Percentiles rank a stretch among this genome's conserved stretches.
These are phyloP conservation scores for Aleiodes alternator DNA, from an alignment of 2,888 invertebrate genomes.

Conservation along the genomic window DNA sequence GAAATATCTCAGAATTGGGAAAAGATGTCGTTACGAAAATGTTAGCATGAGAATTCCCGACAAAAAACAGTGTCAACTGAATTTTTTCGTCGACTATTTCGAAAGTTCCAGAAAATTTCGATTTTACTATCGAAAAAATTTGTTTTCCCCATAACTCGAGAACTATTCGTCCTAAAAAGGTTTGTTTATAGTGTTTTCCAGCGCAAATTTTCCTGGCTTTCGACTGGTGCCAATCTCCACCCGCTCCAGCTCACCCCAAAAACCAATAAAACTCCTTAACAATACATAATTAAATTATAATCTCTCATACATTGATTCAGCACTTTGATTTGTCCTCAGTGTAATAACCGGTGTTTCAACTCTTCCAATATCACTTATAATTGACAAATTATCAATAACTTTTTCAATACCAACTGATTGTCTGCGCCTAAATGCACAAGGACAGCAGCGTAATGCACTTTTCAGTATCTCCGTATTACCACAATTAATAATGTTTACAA, in stretches of 20 bases:
- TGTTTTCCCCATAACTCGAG: no score
- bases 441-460: conserved; percentile 68
- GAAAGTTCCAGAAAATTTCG: no score
- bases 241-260: background rate
- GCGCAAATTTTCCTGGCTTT: no score
- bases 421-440: conserved; percentile 70
- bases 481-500: conserved; percentile 48
- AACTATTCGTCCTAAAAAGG: no score
- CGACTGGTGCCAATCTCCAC: no score
- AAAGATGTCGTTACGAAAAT: no score
- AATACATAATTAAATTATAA: background rate
- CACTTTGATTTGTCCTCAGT: conserved; percentile 62
- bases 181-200: no score
- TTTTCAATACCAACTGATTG: conserved; percentile 65
- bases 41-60: no score
- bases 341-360: conserved; percentile 69
- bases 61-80: no score
- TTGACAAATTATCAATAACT: conserved; percentile 59
- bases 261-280: conserved; percentile 15
- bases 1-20: no score
- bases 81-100: no score
- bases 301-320: conserved; percentile 62
- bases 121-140: no score
- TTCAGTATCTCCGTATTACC: conserved; percentile 49
- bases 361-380: conserved; percentile 52